These are phyloP conservation scores for Pegoplata infirma DNA, from an alignment of 2,888 invertebrate species.

Conservation along the genomic window DNA sequence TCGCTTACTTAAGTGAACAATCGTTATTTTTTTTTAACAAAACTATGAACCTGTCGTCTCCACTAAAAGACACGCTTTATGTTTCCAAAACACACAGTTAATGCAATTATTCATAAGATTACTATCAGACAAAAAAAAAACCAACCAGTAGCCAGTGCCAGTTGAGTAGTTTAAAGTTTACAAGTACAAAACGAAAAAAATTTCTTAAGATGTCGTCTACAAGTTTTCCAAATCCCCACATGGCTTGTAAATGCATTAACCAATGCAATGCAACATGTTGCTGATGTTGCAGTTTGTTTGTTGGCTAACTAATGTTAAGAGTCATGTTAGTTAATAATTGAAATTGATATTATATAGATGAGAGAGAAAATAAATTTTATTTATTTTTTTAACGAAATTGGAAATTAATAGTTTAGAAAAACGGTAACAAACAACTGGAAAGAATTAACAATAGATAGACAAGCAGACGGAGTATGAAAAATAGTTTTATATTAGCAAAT, in stretches of 20 bases:
- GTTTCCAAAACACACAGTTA: not conserved
- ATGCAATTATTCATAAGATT: not conserved
- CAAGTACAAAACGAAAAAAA: too few species aligned
- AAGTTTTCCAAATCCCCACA: not conserved
- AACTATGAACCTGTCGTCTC: not conserved
- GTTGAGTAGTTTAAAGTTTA: not conserved
- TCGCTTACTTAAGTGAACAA: not conserved
- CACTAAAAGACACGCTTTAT: not conserved
- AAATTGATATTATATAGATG: slow-evolving; percentile 1
- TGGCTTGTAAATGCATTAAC: not conserved
- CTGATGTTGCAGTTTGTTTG: too few species aligned
- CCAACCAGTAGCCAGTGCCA: not conserved
- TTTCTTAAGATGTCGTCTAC: not conserved
- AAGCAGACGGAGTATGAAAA: not conserved
- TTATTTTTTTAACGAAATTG: slow-evolving; percentile 17
- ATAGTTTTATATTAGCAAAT: not conserved
- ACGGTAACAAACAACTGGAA: slow-evolving; percentile 46
- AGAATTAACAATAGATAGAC: not conserved
- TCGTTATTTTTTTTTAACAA: too few species aligned
- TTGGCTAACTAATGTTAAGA: not conserved
- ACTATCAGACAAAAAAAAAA: not conserved
- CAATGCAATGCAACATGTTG: not conserved
- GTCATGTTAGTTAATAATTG: not conserved
- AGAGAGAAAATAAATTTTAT: slow-evolving; percentile 13
- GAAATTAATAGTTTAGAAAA: slow-evolving; percentile 57